Percentiles rank a stretch among this genome's conserved stretches.
These are phyloP conservation scores for Andrena chrysosceles DNA, from an alignment of 2,888 invertebrate species.

Conservation along the genomic window DNA sequence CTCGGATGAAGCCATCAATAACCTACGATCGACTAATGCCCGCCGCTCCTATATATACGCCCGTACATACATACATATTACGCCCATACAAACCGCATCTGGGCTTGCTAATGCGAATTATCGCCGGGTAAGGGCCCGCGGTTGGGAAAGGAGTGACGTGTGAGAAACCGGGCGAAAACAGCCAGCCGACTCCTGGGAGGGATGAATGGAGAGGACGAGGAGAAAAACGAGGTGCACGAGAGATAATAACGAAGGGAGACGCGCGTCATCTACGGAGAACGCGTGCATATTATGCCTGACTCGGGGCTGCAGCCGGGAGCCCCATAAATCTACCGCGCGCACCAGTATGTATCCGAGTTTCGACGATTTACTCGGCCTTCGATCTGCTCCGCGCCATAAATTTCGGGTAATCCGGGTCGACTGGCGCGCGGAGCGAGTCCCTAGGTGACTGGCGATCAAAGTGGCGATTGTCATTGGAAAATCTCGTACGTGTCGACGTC, in stretches of 20 bases:
- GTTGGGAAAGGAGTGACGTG: slow-evolving; percentile 51
- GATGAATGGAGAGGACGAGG: slow-evolving; percentile 34
- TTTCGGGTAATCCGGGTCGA: slow-evolving; percentile 48
- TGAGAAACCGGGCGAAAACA: slow-evolving; percentile 45
- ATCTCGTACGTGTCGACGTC: too few species aligned
- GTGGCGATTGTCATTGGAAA: not conserved
- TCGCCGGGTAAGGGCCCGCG: slow-evolving; percentile 29
- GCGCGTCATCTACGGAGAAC: slow-evolving; percentile 56
- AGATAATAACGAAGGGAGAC: slow-evolving; percentile 58
- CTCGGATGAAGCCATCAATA: slow-evolving; percentile 77
- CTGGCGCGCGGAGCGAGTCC: too few species aligned
- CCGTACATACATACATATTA: slow-evolving; percentile 6
- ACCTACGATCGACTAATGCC: slow-evolving; percentile 67
- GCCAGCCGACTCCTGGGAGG: slow-evolving; percentile 29
- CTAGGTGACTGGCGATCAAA: not conserved
- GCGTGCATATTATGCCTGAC: slow-evolving; percentile 56
- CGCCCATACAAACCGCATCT: slow-evolving; percentile 53
- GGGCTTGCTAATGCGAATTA: slow-evolving; percentile 60
- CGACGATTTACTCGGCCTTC: slow-evolving; percentile 67
- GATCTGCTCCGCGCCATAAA: slow-evolving; percentile 59
- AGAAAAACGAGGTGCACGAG: slow-evolving; percentile 47
- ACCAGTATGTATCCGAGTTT: slow-evolving; percentile 37
- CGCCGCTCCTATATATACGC: slow-evolving; percentile 34
- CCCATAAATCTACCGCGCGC: slow-evolving; percentile 59
- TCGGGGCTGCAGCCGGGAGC: slow-evolving; percentile 28